phyloP scores from a whole-genome alignment of 2,888 invertebrate genomes.

The Scaptomyza flava region DNA sequence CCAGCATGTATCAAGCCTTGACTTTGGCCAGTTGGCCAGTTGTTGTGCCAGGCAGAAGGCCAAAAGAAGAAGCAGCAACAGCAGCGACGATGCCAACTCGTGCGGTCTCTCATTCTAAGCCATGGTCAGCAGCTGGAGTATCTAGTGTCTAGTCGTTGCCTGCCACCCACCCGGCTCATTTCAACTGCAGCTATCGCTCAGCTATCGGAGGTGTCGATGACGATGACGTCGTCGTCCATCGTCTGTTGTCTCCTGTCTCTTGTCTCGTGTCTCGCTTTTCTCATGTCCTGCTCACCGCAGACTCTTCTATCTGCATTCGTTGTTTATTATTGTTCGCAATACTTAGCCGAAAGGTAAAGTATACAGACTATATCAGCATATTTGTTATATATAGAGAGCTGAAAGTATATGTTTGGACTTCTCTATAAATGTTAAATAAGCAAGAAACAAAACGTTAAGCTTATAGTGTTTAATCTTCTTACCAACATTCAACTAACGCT shows the following conservation, averaged over 20 bases:
- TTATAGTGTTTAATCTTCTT: too few species aligned
- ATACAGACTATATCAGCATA: slow-evolving; percentile 28
- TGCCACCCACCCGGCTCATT: slow-evolving; percentile 65
- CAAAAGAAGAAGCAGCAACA: slow-evolving; percentile 44
- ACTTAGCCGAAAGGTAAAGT: slow-evolving; percentile 42
- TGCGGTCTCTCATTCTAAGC: slow-evolving; percentile 50
- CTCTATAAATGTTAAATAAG: too few species aligned
- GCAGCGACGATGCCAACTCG: slow-evolving; percentile 29
- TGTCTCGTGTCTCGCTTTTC: slow-evolving; percentile 11
- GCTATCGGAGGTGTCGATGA: slow-evolving; percentile 81
- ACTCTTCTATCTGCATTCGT: slow-evolving; percentile 28
- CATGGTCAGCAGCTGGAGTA: neutral
- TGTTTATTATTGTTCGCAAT: slow-evolving; percentile 54
- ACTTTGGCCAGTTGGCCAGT: slow-evolving; percentile 33
- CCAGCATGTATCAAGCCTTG: neutral
- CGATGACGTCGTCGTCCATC: slow-evolving; percentile 72
- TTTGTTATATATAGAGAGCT: too few species aligned
- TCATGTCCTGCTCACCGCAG: slow-evolving; percentile 21
- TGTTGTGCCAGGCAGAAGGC: slow-evolving; percentile 21
- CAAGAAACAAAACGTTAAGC: too few species aligned
- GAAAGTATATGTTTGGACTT: too few species aligned
- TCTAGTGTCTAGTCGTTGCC: slow-evolving; percentile 27
- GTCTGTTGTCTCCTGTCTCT: slow-evolving; percentile 9
- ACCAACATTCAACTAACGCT: neutral
- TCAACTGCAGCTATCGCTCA: slow-evolving; percentile 55